Evolutionary conservation across 2,113 vertebrate species (phyloP).

Genomic region (Loxodonta africana): DNA sequence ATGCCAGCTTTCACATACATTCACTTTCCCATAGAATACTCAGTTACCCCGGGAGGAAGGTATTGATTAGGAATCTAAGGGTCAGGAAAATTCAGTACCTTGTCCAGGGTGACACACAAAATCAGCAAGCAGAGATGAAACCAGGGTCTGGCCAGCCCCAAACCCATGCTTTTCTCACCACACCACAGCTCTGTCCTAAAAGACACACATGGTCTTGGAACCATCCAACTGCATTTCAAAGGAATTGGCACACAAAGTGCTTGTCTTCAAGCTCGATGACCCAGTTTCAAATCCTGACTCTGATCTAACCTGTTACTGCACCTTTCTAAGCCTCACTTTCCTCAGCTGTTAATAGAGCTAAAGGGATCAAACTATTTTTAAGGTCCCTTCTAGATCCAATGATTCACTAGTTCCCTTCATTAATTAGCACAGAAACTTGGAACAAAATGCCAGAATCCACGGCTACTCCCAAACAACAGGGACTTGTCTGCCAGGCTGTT

Average conservation of each 20-base stretch:
- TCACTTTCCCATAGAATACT: not conserved
- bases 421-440: not conserved
- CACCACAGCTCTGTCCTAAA: not conserved
- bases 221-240: not conserved
- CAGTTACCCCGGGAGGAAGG: not conserved
- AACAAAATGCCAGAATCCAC: constrained; percentile 25
- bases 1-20: not conserved
- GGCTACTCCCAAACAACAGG: constrained; percentile 38
- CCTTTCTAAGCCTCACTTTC: not conserved
- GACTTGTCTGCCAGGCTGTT: not conserved
- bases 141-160: not conserved
- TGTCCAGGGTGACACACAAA: not conserved
- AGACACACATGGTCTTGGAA: not conserved
- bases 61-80: not conserved
- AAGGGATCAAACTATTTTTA: not conserved
- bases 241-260: not conserved
- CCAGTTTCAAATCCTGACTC: not conserved
- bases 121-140: not conserved
- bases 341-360: not conserved
- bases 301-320: not conserved
- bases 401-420: constrained; percentile 45
- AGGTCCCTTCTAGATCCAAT: constrained; percentile 29
- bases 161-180: not conserved
- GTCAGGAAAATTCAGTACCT: not conserved
- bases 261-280: not conserved